Evolutionary conservation across 2,888 invertebrate genomes (phyloP), one percentile per base, ranked within the genome.

Genomic region (Lochmaea crataegi): DNA sequence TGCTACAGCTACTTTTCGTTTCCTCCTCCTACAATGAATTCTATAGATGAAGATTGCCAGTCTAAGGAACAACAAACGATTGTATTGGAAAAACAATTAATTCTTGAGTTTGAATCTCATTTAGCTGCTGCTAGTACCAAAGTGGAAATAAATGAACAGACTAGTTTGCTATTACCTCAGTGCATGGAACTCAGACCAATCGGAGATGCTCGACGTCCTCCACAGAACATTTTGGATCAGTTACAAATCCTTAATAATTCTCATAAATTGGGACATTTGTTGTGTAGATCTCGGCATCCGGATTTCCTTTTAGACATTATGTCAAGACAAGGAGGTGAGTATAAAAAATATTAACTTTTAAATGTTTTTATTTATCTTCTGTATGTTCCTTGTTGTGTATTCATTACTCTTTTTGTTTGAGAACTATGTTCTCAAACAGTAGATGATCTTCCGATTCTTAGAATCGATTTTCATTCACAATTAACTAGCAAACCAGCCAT

Each of bases 261-360:
- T 11, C 92, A 96, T 80, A 92, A 94, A 65, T 89, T 98, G 72
- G 97, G 98, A 4, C 95, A 96, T 86, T 89, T 96, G 82, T 89
- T 98, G 78, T 98, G 98, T 84, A 90, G 94, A 3, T 94, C 94
- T 71, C 90, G 98, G 11, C 93, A 94, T 84, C 98, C 98, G 0
- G 98, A 98, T 85, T 93, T 98, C 82, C 89, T 99, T 42, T 87
- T 98, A 77, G 96, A 97, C 83, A 94, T 98, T 75, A 97, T 98
- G 85, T 95, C 97, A 81, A 87, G 96, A 48, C 85, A 85, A 77
- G 95, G 95, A 78, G 93, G 96, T 63, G 10, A 63, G 14, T 14
- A 9, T 10, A 4, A 57, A 26, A 56, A 26, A 26, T 4, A 57
- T 58, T 16, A 2, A 45, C 1, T 45, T 45, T 45, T 45, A 12